Evolutionary conservation across 2,113 vertebrate species (phyloP).

Genomic region (Atherinomorus stipes): DNA sequence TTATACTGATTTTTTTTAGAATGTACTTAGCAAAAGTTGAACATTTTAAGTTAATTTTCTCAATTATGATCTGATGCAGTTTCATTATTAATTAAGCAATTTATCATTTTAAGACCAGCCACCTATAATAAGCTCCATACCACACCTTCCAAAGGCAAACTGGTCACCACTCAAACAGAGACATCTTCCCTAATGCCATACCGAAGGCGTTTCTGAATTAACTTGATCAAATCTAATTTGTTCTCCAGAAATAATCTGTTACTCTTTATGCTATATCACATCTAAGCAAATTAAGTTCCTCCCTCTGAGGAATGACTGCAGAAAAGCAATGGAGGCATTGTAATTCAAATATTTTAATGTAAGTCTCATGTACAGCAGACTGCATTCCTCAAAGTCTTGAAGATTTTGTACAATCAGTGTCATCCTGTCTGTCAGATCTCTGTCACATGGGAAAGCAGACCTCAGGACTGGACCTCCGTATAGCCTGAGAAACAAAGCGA

Average conservation of each 20-base stretch:
- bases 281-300: not conserved
- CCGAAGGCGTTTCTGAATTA: not conserved
- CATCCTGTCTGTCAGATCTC: conserved; percentile 11
- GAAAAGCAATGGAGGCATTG: not conserved
- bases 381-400: not conserved
- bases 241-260: not conserved
- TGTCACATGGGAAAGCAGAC: not conserved
- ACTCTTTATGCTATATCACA: not conserved
- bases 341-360: not conserved
- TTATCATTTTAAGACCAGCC: no score
- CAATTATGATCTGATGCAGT: no score
- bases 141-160: not conserved
- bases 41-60: no score
- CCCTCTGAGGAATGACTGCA: not conserved
- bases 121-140: not conserved
- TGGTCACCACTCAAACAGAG: not conserved
- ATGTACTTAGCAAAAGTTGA: no score
- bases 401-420: not conserved
- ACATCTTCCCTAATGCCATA: not conserved
- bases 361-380: not conserved
- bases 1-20: no score
- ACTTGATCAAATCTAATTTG: not conserved
- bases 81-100: no score
- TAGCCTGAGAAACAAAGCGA: conserved; percentile 1
- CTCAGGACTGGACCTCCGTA: not conserved